These are phyloP conservation scores for Halcyon chelicuti DNA, from an alignment of 2,797 vertebrate species.

Conservation along the genomic window DNA sequence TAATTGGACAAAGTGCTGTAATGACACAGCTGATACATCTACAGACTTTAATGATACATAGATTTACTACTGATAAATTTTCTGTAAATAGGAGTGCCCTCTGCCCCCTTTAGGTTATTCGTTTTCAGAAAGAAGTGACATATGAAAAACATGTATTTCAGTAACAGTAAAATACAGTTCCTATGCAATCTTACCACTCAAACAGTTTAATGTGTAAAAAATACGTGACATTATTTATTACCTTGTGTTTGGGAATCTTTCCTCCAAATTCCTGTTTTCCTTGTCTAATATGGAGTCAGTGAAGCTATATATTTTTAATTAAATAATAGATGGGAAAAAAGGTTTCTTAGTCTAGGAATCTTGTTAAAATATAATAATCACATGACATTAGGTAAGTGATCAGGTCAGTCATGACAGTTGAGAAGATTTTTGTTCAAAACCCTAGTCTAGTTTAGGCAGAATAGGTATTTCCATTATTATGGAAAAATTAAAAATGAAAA, in stretches of 20 bases:
- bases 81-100: neutral
- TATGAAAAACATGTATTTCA: neutral
- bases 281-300: neutral
- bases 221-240: neutral
- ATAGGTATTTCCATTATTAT: neutral
- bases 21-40: neutral
- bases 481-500: neutral
- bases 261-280: neutral
- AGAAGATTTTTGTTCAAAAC: neutral
- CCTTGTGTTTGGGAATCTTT: neutral
- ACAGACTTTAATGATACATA: neutral
- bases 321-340: neutral
- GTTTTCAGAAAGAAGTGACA: neutral
- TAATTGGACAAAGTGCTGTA: neutral
- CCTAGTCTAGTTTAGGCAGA: neutral
- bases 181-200: neutral
- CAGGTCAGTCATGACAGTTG: neutral
- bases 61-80: neutral
- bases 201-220: neutral
- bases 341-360: neutral
- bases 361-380: neutral
- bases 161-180: neutral
- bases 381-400: neutral
- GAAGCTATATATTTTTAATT: neutral
- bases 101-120: neutral